Percentiles rank a stretch among this genome's conserved stretches.
phyloP scores from a whole-genome alignment of 1,140 invertebrate species.

The Aphaenogaster rudis region DNA sequence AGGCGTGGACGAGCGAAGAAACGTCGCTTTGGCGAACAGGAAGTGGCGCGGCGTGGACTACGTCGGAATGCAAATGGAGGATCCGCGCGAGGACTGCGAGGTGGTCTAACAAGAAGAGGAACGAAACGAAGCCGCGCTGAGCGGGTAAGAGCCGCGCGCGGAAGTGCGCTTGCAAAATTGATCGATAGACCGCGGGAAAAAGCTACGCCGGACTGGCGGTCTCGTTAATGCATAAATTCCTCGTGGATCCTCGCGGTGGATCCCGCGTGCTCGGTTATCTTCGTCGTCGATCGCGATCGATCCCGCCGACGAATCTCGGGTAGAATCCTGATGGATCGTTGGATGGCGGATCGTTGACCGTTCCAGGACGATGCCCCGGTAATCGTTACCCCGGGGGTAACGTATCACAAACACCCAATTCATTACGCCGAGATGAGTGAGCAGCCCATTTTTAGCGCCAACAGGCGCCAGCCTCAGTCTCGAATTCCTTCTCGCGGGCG shows the following conservation, averaged over 20 bases:
- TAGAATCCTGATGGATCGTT: not conserved
- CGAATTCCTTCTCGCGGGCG: slow-evolving; percentile 2
- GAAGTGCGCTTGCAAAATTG: slow-evolving; percentile 28
- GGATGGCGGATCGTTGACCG: not conserved
- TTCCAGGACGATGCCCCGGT: slow-evolving; percentile 13
- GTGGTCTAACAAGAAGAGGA: not conserved
- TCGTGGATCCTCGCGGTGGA: not conserved
- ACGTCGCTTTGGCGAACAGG: slow-evolving; percentile 53
- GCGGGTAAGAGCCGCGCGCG: not conserved
- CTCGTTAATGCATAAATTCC: slow-evolving; percentile 20
- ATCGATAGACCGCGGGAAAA: slow-evolving; percentile 4
- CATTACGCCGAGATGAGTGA: slow-evolving; percentile 26
- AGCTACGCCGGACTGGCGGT: not conserved
- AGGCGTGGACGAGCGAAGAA: not conserved
- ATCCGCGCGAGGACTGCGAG: slow-evolving; percentile 31
- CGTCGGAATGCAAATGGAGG: slow-evolving; percentile 70
- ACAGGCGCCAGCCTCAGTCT: not conserved
- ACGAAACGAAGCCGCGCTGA: not conserved
- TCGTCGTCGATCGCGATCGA: not conserved
- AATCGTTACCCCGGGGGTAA: not conserved
- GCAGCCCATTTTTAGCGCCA: not conserved
- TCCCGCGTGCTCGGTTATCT: not conserved
- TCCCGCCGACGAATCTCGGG: not conserved
- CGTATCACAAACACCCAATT: not conserved
- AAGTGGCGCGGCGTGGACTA: slow-evolving; percentile 46